These are phyloP conservation scores for Antennarius striatus DNA, from an alignment of 2,113 vertebrate genomes.

Conservation along the genomic window DNA sequence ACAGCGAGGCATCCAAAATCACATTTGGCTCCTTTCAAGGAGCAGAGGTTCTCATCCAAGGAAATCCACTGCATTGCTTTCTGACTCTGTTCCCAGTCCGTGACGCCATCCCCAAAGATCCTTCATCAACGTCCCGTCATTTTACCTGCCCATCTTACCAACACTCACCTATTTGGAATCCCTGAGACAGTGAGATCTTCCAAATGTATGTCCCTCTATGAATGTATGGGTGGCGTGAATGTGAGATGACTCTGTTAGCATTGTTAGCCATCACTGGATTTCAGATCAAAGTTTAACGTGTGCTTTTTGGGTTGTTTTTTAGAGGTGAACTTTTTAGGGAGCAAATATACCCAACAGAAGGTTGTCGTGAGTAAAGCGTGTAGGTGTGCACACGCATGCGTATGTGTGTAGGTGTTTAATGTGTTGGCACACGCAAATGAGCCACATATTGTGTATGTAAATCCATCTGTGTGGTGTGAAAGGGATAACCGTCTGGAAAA, in stretches of 20 bases:
- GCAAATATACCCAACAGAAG: slow-evolving; percentile 41
- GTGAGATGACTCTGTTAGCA: too few relatives aligned
- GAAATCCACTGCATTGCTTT: neutral
- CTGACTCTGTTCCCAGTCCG: too few relatives aligned
- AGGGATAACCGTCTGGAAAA: slow-evolving; percentile 30
- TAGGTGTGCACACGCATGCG: slow-evolving; percentile 24
- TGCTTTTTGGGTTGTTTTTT: neutral
- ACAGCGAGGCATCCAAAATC: neutral
- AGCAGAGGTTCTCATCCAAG: neutral
- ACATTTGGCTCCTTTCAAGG: neutral
- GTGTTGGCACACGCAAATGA: slow-evolving; percentile 51
- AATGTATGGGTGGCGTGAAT: too few relatives aligned
- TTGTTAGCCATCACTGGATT: too few relatives aligned
- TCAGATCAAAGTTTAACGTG: neutral
- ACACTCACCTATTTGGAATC: too few relatives aligned
- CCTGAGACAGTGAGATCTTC: too few relatives aligned
- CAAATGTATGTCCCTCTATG: too few relatives aligned
- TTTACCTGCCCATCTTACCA: too few relatives aligned
- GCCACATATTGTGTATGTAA: slow-evolving; percentile 44
- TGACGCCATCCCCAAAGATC: too few relatives aligned
- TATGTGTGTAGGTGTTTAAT: slow-evolving; percentile 49
- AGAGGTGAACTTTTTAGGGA: slow-evolving; percentile 15
- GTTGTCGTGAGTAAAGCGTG: slow-evolving; percentile 28
- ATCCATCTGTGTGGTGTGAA: slow-evolving; percentile 56
- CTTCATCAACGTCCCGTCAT: too few relatives aligned